phyloP scores from a whole-genome alignment of 2,797 vertebrate species.

The Macrochelys suwanniensis region DNA sequence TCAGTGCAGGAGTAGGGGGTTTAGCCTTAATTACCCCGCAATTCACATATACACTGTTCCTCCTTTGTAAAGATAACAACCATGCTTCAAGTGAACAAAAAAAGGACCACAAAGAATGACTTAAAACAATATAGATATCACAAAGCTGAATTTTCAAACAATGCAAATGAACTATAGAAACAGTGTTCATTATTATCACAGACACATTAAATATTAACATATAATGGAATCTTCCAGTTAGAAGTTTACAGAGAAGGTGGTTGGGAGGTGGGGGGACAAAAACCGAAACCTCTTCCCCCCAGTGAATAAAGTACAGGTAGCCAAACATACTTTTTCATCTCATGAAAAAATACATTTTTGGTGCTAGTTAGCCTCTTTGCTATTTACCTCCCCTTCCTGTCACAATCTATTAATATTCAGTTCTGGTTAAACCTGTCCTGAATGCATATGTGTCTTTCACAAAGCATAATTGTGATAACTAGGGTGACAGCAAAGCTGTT shows the following conservation, averaged over 20 bases:
- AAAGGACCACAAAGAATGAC: not conserved
- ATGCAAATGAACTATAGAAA: not conserved
- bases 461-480: not conserved
- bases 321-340: not conserved
- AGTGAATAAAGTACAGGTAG: too few relatives aligned
- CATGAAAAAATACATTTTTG: not conserved
- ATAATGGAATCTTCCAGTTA: not conserved
- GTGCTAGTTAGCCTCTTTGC: not conserved
- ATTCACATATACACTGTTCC: not conserved
- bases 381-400: not conserved
- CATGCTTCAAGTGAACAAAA: not conserved
- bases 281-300: too few relatives aligned
- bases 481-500: not conserved
- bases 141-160: not conserved
- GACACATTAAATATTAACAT: not conserved
- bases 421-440: not conserved
- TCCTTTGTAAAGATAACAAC: not conserved
- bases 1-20: not conserved
- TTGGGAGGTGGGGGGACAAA: too few relatives aligned
- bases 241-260: not conserved
- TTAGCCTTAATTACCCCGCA: not conserved
- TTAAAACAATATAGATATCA: not conserved
- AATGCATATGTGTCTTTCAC: not conserved
- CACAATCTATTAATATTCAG: not conserved
- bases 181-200: not conserved